phyloP scores from a whole-genome alignment of 2,888 invertebrate genomes.

The Apotomis turbidana region DNA sequence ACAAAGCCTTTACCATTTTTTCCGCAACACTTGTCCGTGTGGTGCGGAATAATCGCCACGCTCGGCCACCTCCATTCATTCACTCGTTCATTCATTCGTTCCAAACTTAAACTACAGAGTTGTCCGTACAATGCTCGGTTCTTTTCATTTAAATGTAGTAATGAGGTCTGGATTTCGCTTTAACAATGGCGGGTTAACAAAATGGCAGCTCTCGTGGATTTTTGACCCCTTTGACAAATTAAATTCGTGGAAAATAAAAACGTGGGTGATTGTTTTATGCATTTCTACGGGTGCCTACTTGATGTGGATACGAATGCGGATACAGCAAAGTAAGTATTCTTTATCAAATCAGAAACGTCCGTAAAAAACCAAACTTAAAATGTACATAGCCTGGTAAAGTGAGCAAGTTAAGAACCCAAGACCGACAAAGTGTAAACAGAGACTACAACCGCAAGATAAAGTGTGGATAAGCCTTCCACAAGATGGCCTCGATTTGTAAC shows the following conservation, averaged over 20 bases:
- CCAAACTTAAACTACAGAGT: conserved; percentile 37
- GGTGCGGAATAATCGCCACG: conserved; percentile 40
- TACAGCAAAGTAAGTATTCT: no score
- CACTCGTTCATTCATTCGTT: conserved; percentile 43
- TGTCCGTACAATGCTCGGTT: conserved; percentile 42
- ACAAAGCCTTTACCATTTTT: conserved; percentile 45
- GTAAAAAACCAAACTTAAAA: no score
- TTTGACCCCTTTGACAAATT: conserved; percentile 20
- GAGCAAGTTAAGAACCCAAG: no score
- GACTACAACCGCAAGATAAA: no score
- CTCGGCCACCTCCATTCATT: conserved; percentile 42
- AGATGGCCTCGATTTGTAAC: no score
- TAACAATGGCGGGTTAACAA: conserved; percentile 24
- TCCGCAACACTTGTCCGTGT: conserved; percentile 17
- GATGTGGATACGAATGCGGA: background rate
- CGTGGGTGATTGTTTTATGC: background rate
- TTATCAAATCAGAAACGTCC: no score
- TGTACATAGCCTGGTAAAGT: no score
- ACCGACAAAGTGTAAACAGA: no score
- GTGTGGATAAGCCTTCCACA: no score
- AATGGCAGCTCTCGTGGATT: conserved; percentile 6
- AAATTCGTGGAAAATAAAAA: conserved; percentile 13
- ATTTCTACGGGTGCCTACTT: background rate
- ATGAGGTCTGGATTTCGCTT: conserved; percentile 44
- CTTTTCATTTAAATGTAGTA: conserved; percentile 49